Evolutionary conservation across 2,113 vertebrate genomes (phyloP).

Genomic region (Marmota flaviventris): DNA sequence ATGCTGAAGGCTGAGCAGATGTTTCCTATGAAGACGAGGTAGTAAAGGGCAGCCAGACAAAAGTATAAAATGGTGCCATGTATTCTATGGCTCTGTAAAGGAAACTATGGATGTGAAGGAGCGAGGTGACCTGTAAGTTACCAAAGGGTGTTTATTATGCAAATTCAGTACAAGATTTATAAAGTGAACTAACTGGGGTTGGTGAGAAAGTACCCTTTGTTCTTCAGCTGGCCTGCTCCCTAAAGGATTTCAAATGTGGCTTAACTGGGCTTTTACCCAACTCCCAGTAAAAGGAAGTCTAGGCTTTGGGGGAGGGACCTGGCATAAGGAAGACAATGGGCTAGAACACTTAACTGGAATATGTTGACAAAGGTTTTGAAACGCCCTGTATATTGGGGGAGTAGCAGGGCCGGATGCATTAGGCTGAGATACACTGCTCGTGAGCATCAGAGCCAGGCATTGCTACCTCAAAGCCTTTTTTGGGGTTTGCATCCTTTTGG

Average conservation of each 20-base stretch:
- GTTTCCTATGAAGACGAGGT: neutral
- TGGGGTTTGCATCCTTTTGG: neutral
- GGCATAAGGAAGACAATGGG: neutral
- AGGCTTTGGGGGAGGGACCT: neutral
- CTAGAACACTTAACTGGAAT: neutral
- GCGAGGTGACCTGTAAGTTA: neutral
- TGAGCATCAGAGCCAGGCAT: neutral
- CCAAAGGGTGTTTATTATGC: neutral
- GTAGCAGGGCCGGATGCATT: neutral
- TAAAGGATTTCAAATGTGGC: constrained; percentile 44
- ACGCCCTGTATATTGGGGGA: neutral
- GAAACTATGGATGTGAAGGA: neutral
- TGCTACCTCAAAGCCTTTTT: neutral
- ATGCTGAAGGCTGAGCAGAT: neutral
- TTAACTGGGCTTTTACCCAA: constrained; percentile 34
- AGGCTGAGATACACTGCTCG: neutral
- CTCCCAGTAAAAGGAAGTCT: neutral
- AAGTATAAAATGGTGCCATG: neutral
- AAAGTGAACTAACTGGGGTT: neutral
- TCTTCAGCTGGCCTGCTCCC: neutral
- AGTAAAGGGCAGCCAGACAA: neutral
- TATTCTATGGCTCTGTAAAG: neutral
- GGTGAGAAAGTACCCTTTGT: neutral
- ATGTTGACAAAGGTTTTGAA: constrained; percentile 7
- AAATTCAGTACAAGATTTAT: constrained; percentile 36